These are phyloP conservation scores for Thyatira batis DNA, from an alignment of 2,888 invertebrate species.

Conservation along the genomic window DNA sequence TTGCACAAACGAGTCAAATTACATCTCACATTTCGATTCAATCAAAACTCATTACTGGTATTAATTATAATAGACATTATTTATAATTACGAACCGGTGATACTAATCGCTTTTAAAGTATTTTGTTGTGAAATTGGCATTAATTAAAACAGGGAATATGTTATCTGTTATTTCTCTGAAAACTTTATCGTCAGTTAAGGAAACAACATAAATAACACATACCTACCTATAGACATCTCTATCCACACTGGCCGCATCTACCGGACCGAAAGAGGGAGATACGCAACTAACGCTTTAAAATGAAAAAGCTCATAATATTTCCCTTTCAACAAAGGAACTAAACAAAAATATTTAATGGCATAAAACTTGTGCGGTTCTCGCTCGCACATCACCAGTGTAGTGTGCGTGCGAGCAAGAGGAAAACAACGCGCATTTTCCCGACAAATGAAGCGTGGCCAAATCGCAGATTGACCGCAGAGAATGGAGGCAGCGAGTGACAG, in stretches of 20 bases:
- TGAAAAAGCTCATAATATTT: conserved; percentile 78
- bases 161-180: conserved; percentile 3
- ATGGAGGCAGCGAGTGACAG: conserved; percentile 82
- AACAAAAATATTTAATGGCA: conserved; percentile 77
- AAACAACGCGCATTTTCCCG: conserved; percentile 74
- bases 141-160: not conserved
- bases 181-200: conserved; percentile 9
- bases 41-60: conserved; percentile 47
- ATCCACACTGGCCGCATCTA: conserved; percentile 45
- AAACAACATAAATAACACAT: conserved; percentile 11
- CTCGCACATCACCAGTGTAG: conserved; percentile 38
- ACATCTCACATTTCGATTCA: conserved; percentile 34
- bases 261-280: conserved; percentile 51
- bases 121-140: not conserved
- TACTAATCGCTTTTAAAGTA: not conserved
- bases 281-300: conserved; percentile 52
- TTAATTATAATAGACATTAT: conserved; percentile 42
- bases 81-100: not conserved
- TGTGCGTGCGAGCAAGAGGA: conserved; percentile 55
- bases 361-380: conserved; percentile 70
- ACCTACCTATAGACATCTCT: conserved; percentile 49
- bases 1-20: conserved; percentile 35
- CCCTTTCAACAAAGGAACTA: conserved; percentile 75
- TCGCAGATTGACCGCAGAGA: conserved; percentile 83
- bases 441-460: conserved; percentile 83